Base-by-base conservation (phyloP, 1,140 invertebrate species). In the Nylanderia fulva region DNA sequence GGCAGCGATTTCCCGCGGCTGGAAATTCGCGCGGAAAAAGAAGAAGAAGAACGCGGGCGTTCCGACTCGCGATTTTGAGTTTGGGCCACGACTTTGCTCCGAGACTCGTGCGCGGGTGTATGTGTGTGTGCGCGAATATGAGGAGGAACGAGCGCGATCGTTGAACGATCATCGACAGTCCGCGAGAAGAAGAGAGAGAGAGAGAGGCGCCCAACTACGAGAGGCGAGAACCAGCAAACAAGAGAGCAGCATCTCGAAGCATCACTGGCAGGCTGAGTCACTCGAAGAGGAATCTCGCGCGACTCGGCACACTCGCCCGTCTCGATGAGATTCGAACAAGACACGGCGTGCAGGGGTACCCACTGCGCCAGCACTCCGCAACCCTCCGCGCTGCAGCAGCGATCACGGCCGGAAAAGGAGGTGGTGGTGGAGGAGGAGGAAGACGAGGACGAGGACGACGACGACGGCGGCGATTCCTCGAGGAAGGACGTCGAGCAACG, bases 261-360 rank as follows among this genome's bases (percentile, higher is more conserved):
- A 60, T n/a, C n/a, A n/a, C n/a, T n/a, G n/a, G 42, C 66, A 42
- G 82, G 88, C 91, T 89, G 93, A 93, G 92, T 93, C 91, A 93
- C 92, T 93, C 92, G 91, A 91, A 93, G 93, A 92, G 91, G 88
- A 92, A 93, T 93, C 94, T 93, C 94, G 93, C 91, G 91, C 90
- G 93, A 93, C 93, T 92, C 92, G 90, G 91, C 91, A 86, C 90
- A 92, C 86, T 89, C 90, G 91, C 91, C 92, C 91, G 93, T 94
- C 94, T 95, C 94, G 94, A 94, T 95, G 94, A 95, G 94, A 95
- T 94, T 94, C 94, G 94, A 94, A 94, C 94, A 94, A 92, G 94
- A 95, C 83, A 92, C 94, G 90, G 92, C 94, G 94, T 94, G 94
- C 94, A 94, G 94, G 94, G 94, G 93, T 95, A 94, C 94, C 94